Conservation (phyloP, 2,113 vertebrate genomes). For the Melanocharis versteri region DNA sequence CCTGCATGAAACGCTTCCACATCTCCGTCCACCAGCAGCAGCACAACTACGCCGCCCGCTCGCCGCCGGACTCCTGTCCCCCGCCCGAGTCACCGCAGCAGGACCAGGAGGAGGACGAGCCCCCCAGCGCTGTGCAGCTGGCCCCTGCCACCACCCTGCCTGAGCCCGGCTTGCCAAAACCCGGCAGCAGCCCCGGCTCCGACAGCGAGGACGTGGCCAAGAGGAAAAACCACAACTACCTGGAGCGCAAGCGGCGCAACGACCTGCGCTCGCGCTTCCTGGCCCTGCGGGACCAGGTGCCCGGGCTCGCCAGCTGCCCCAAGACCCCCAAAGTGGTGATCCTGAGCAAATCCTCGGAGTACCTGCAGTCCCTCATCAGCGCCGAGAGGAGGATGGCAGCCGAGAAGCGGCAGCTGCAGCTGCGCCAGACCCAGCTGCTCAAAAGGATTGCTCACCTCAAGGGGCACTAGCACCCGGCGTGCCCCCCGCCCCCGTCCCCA, state of each 20-base stretch:
- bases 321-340: slow-evolving; percentile 95
- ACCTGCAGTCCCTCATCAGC: slow-evolving; percentile 80
- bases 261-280: slow-evolving; percentile 91
- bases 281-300: slow-evolving; percentile 86
- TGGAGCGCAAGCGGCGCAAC: slow-evolving; percentile 91
- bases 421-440: slow-evolving; percentile 82
- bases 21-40: slow-evolving; percentile 92
- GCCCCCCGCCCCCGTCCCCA: not conserved
- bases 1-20: slow-evolving; percentile 90
- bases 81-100: not conserved
- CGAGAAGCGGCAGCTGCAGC: slow-evolving; percentile 84
- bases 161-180: slow-evolving; percentile 45
- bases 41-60: slow-evolving; percentile 93
- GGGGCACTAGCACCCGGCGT: slow-evolving; percentile 69
- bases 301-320: slow-evolving; percentile 80
- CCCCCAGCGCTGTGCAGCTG: not conserved
- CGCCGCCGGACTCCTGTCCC: slow-evolving; percentile 78
- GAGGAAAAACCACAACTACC: slow-evolving; percentile 90
- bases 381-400: slow-evolving; percentile 79
- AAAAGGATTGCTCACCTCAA: slow-evolving; percentile 82
- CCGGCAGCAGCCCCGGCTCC: slow-evolving; percentile 73
- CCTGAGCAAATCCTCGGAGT: slow-evolving; percentile 88
- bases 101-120: not conserved
- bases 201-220: slow-evolving; percentile 89
- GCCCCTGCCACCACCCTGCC: slow-evolving; percentile 7